Conservation (phyloP, 2,888 invertebrate species). For the Cinara cedri region DNA sequence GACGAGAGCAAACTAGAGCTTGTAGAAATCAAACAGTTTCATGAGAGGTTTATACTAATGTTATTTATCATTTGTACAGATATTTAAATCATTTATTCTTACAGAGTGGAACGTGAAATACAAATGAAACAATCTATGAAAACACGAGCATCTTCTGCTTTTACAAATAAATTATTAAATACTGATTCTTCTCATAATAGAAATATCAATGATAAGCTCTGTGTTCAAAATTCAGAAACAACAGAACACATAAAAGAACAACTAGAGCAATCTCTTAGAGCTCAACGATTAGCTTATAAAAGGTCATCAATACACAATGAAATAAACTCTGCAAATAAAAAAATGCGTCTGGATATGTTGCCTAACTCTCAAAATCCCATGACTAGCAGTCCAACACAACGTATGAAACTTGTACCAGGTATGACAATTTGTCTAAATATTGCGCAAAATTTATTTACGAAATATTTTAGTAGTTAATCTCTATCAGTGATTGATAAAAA, state of each 20-base stretch:
- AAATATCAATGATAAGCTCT: constrained; percentile 45
- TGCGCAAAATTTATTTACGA: not conserved
- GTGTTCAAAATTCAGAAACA: constrained; percentile 28
- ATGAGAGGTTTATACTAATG: constrained; percentile 68
- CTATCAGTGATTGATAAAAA: not conserved
- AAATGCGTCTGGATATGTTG: not conserved
- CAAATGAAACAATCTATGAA: constrained; percentile 62
- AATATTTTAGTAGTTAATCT: not conserved
- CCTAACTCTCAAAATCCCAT: constrained; percentile 36
- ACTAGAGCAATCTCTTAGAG: constrained; percentile 54
- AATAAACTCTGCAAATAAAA: constrained; percentile 29
- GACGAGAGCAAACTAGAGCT: constrained; percentile 93
- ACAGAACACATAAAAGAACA: constrained; percentile 55
- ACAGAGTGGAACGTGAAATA: constrained; percentile 57
- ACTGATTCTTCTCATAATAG: constrained; percentile 48
- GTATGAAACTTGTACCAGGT: constrained; percentile 50
- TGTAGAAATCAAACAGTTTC: constrained; percentile 95
- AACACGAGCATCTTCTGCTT: constrained; percentile 66
- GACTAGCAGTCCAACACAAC: constrained; percentile 46
- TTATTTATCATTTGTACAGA: not conserved
- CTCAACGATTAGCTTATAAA: constrained; percentile 44
- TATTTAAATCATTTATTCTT: constrained; percentile 4
- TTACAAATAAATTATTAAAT: constrained; percentile 65
- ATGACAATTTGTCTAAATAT: not conserved
- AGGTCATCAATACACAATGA: constrained; percentile 33